Evolutionary conservation across 2,888 invertebrate species (phyloP).

Genomic region (Galeopsomyia nigrocyanea): DNA sequence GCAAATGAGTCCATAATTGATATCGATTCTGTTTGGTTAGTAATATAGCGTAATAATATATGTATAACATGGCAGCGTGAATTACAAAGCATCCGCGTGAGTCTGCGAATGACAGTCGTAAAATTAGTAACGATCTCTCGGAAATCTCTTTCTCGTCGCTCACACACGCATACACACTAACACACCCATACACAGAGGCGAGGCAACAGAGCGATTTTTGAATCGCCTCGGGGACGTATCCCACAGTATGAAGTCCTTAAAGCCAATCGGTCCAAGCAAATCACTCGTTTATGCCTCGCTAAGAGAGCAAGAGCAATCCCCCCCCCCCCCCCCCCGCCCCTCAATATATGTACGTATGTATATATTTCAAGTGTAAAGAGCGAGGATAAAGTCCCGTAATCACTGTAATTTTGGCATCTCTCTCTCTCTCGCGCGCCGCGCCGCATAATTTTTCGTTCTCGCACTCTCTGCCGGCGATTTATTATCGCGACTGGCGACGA

Average conservation of each 20-base stretch:
- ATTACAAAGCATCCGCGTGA: no score
- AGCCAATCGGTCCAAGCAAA: slow-evolving; percentile 25
- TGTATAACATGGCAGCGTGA: no score
- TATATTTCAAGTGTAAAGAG: slow-evolving; percentile 47
- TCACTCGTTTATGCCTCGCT: slow-evolving; percentile 1
- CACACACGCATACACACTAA: no score
- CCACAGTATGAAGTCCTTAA: slow-evolving; percentile 44
- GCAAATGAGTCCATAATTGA: no score
- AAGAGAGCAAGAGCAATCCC: not conserved
- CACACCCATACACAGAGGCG: no score
- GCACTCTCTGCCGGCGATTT: slow-evolving; percentile 47
- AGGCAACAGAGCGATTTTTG: slow-evolving; percentile 43
- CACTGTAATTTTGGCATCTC: slow-evolving; percentile 63
- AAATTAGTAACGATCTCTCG: slow-evolving; percentile 25
- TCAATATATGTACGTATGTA: slow-evolving; percentile 19
- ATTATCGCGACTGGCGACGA: slow-evolving; percentile 49
- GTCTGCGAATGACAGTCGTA: slow-evolving; percentile 5
- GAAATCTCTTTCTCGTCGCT: slow-evolving; percentile 28
- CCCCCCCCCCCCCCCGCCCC: no score
- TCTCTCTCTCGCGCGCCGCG: slow-evolving; percentile 50
- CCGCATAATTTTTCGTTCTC: slow-evolving; percentile 56
- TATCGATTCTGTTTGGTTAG: no score
- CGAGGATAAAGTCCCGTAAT: slow-evolving; percentile 55
- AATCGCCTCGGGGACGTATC: slow-evolving; percentile 36
- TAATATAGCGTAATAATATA: no score